phyloP scores from a whole-genome alignment of 2,888 invertebrate species.

The Ischnura elegans region DNA sequence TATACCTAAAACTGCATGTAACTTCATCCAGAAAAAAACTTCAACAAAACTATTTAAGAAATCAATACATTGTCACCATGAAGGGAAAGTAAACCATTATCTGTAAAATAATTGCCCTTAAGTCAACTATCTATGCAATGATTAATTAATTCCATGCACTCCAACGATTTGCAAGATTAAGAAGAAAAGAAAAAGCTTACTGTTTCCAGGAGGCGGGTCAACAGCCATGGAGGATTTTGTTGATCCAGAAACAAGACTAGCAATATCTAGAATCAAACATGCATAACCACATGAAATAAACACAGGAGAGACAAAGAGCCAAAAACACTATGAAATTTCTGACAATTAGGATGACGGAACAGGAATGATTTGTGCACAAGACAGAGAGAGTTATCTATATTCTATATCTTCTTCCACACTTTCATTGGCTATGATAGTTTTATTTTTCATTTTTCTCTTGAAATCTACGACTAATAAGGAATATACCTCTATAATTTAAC shows the following conservation, averaged over 20 bases:
- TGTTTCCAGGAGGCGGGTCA: slow-evolving; percentile 53
- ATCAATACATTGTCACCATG: background rate
- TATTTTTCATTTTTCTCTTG: too few relatives aligned
- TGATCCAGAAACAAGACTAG: slow-evolving; percentile 67
- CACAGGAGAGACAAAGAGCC: background rate
- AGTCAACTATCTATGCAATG: background rate
- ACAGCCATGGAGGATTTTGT: slow-evolving; percentile 45
- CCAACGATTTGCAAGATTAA: background rate
- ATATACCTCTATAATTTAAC: too few relatives aligned
- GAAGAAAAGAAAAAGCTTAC: slow-evolving; percentile 34
- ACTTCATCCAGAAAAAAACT: too few relatives aligned
- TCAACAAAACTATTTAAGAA: too few relatives aligned
- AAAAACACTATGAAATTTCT: background rate
- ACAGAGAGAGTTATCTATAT: background rate
- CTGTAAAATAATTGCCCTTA: background rate
- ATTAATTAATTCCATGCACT: background rate
- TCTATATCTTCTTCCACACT: too few relatives aligned
- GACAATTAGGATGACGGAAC: background rate
- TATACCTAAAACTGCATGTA: too few relatives aligned
- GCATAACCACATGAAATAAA: slow-evolving; percentile 12
- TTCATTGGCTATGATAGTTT: too few relatives aligned
- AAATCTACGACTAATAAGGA: too few relatives aligned
- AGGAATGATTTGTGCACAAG: background rate
- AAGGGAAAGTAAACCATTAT: background rate
- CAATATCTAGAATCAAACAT: slow-evolving; percentile 62